Evolutionary conservation across 2,113 vertebrate species (phyloP).

Genomic region (Poeciliopsis prolifica): DNA sequence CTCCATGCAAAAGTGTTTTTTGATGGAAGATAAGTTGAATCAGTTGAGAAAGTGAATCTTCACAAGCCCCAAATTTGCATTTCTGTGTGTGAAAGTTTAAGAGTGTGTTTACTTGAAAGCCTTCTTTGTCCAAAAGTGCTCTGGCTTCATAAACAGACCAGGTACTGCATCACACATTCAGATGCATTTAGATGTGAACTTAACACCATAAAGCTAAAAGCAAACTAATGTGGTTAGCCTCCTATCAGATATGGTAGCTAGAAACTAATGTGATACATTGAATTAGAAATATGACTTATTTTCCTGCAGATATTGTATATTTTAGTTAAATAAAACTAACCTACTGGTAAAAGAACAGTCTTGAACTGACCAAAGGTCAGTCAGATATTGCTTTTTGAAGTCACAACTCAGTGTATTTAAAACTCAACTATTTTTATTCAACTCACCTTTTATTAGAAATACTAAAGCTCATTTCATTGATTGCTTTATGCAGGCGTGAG

Average conservation of each 20-base stretch:
- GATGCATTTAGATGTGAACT: not conserved
- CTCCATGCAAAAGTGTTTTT: not conserved
- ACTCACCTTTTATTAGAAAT: not conserved
- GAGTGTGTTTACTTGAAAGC: not conserved
- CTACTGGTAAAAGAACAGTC: not conserved
- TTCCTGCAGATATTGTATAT: not conserved
- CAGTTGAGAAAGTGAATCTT: too few species aligned
- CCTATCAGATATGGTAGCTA: not conserved
- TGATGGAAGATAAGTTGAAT: too few species aligned
- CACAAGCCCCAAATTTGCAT: too few species aligned
- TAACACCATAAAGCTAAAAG: not conserved
- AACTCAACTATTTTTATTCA: not conserved
- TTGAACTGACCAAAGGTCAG: not conserved
- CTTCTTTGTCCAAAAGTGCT: not conserved
- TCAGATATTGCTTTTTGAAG: not conserved
- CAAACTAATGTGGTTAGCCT: not conserved
- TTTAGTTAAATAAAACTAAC: not conserved
- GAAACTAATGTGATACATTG: not conserved
- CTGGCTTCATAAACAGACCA: not conserved
- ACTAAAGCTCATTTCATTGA: not conserved
- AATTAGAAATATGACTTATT: not conserved
- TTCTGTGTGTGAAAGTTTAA: too few species aligned
- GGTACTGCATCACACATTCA: not conserved
- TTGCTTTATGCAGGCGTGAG: not conserved
- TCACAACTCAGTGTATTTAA: not conserved